Percentiles rank a stretch among this genome's conserved stretches.
These are phyloP conservation scores for Drosophila ogumai DNA, from an alignment of 1,140 invertebrate species.

Conservation along the genomic window DNA sequence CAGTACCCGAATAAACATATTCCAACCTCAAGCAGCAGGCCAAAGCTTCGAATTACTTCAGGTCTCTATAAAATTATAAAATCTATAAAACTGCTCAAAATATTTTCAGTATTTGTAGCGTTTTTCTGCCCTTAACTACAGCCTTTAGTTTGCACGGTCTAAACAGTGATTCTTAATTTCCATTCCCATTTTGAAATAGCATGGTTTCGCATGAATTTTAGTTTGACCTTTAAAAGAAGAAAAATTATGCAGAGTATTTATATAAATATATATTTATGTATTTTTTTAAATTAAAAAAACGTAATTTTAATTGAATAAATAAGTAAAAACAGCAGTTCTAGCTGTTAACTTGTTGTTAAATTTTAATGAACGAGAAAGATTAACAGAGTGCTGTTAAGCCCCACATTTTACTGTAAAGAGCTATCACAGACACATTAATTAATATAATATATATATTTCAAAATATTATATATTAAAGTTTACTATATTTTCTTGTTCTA, in stretches of 20 bases:
- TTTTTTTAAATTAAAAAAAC: background rate
- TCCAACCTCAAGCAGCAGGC: conserved; percentile 21
- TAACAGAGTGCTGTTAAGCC: too few species aligned
- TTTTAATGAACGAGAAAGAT: too few species aligned
- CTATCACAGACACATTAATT: too few species aligned
- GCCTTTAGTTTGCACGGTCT: conserved; percentile 18
- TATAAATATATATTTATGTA: background rate
- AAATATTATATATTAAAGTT: too few species aligned
- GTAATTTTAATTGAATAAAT: background rate
- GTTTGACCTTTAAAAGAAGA: background rate
- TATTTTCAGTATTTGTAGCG: conserved; percentile 21
- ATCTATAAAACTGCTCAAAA: conserved; percentile 23
- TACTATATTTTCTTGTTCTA: too few species aligned
- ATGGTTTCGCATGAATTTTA: conserved; percentile 7
- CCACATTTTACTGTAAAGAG: too few species aligned
- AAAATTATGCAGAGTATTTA: background rate
- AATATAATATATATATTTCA: too few species aligned
- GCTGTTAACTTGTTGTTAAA: too few species aligned
- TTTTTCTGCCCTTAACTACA: background rate
- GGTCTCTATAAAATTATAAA: conserved; percentile 27
- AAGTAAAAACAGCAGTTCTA: too few species aligned
- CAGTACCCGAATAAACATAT: background rate
- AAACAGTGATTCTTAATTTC: too few species aligned
- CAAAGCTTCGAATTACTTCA: conserved; percentile 17
- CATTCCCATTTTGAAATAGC: background rate